These are phyloP conservation scores for Phaetusa simplex DNA, from an alignment of 2,113 vertebrate genomes.

Conservation along the genomic window DNA sequence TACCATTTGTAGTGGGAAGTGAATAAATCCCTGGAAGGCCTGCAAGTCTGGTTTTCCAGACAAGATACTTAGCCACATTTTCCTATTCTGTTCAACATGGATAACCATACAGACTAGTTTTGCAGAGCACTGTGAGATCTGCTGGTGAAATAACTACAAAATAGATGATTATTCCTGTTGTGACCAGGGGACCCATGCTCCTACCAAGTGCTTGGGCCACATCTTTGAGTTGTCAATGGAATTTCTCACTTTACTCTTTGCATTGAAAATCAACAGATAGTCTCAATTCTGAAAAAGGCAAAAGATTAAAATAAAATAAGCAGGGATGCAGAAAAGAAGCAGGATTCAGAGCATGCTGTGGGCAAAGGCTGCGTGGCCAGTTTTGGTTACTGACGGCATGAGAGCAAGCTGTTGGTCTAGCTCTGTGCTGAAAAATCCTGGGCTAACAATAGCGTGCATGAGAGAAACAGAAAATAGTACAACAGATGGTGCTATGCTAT, in stretches of 20 bases:
- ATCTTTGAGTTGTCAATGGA: background rate
- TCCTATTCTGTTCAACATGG: background rate
- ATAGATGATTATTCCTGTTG: background rate
- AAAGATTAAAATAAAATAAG: background rate
- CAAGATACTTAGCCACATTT: background rate
- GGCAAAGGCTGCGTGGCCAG: background rate
- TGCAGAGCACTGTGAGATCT: background rate
- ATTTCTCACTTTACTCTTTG: background rate
- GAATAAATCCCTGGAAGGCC: background rate
- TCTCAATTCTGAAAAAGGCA: background rate
- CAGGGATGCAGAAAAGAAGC: background rate
- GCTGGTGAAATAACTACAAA: background rate
- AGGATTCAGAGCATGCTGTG: background rate
- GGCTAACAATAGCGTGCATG: accelerated
- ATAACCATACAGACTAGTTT: background rate
- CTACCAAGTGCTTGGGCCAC: background rate
- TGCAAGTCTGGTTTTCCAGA: background rate
- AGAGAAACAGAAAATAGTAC: background rate
- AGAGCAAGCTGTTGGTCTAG: background rate
- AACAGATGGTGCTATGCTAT: background rate
- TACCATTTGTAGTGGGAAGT: background rate
- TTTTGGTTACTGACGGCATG: background rate
- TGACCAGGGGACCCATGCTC: accelerated
- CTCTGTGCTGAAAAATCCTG: background rate
- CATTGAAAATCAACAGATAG: background rate